Percentiles rank a stretch among this genome's conserved stretches.
These are phyloP conservation scores for Calliphora vomitoria DNA, from an alignment of 2,888 invertebrate species.

Conservation along the genomic window DNA sequence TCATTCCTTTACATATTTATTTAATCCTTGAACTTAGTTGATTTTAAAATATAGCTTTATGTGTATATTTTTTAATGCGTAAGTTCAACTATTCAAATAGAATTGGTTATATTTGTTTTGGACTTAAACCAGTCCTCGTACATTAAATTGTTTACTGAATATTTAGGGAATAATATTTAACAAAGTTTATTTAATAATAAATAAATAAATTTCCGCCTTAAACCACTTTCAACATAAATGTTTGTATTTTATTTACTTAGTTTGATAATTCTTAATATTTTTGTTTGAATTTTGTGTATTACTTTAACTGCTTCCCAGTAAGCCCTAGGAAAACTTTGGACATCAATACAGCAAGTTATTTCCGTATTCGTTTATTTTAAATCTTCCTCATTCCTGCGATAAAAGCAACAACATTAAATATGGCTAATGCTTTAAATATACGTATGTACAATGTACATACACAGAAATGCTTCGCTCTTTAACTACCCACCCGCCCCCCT, in stretches of 20 bases:
- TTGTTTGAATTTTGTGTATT: background rate
- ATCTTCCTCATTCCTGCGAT: constrained; percentile 21
- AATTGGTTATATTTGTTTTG: too few species aligned
- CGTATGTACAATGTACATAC: background rate
- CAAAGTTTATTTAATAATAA: constrained; percentile 11
- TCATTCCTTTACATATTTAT: too few species aligned
- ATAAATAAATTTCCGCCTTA: constrained; percentile 38
- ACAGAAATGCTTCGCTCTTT: background rate
- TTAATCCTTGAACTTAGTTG: too few species aligned
- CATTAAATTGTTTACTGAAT: too few species aligned
- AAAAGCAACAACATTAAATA: constrained; percentile 33
- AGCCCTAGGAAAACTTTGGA: constrained; percentile 42
- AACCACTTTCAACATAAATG: constrained; percentile 27
- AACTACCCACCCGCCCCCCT: too few species aligned
- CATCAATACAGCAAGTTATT: constrained; percentile 62
- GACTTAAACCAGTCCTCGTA: too few species aligned
- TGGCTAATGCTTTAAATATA: constrained; percentile 18
- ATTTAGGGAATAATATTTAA: background rate
- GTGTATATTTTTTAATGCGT: too few species aligned
- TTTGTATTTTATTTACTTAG: constrained; percentile 9
- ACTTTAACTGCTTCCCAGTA: background rate
- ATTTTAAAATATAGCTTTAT: too few species aligned
- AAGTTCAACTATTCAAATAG: too few species aligned
- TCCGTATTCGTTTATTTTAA: constrained; percentile 65
- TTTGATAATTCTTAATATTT: constrained; percentile 13